Percentiles rank a stretch among this genome's conserved stretches.
phyloP scores from a whole-genome alignment of 2,888 invertebrate genomes.

The Sinhomidia bicolor region DNA sequence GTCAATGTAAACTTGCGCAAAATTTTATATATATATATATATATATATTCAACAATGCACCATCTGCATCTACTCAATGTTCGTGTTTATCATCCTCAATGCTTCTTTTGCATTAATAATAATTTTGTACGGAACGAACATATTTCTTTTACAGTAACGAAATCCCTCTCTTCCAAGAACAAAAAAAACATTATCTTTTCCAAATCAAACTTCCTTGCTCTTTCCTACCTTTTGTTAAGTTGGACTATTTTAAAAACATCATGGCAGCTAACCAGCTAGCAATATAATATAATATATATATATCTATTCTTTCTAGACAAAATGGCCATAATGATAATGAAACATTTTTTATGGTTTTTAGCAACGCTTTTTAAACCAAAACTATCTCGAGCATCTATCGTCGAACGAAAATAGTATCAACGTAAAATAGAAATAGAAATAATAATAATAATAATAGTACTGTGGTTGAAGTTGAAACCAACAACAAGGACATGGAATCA shows the following conservation, averaged over 20 bases:
- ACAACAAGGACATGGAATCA: constrained; percentile 7
- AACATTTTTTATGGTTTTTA: constrained; percentile 14
- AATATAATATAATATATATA: too few relatives aligned
- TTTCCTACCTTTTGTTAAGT: background rate
- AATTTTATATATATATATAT: too few relatives aligned
- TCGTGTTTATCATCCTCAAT: too few relatives aligned
- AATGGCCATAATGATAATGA: constrained; percentile 27
- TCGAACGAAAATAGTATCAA: background rate
- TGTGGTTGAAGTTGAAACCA: background rate
- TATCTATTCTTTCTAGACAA: too few relatives aligned
- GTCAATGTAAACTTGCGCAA: too few relatives aligned
- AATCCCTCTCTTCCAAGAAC: too few relatives aligned
- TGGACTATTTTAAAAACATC: background rate
- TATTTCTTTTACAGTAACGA: background rate
- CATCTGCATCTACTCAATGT: too few relatives aligned
- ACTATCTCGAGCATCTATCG: constrained; percentile 11
- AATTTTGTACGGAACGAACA: too few relatives aligned
- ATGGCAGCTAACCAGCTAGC: background rate
- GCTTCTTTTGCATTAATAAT: too few relatives aligned
- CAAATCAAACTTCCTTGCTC: background rate
- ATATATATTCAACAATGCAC: too few relatives aligned
- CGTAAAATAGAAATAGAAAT: background rate
- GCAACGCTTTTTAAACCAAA: constrained; percentile 6
- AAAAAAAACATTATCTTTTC: background rate
- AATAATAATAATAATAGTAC: background rate